These are phyloP conservation scores for Oscheius sp. DNA, from an alignment of 2,888 invertebrate species.

Conservation along the genomic window DNA sequence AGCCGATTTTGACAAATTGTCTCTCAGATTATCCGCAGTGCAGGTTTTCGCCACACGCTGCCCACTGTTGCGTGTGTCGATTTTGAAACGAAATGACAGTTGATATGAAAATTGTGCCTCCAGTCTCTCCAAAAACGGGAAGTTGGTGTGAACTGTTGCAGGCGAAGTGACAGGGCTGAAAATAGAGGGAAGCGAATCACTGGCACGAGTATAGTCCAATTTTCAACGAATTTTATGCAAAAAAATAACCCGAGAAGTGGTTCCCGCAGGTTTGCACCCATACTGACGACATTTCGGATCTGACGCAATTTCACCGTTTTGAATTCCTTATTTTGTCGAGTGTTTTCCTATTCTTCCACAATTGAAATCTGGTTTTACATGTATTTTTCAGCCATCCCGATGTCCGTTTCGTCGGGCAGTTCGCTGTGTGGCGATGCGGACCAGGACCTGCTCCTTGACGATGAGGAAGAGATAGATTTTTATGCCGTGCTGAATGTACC, in stretches of 20 bases:
- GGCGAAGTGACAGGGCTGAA: no score
- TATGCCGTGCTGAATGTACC: conserved; percentile 71
- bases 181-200: no score
- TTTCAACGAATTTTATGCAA: no score
- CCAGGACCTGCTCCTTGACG: conserved; percentile 55
- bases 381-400: conserved; percentile 22
- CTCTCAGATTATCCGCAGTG: conserved; percentile 8
- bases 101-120: no score
- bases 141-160: no score
- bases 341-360: not conserved
- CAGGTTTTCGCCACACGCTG: not conserved
- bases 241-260: no score
- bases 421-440: conserved; percentile 59
- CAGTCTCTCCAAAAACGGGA: no score
- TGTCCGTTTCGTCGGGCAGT: conserved; percentile 60
- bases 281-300: not conserved
- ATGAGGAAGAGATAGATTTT: conserved; percentile 69
- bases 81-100: no score
- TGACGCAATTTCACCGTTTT: conserved; percentile 9
- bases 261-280: no score
- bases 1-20: conserved; percentile 3
- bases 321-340: conserved; percentile 1
- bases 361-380: not conserved
- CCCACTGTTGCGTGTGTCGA: no score
- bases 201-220: no score